A percentile compares a stretch with the other conserved stretches of the same genome.
Evolutionary conservation across 2,888 invertebrate genomes (phyloP).

Genomic region (Diploptera punctata): DNA sequence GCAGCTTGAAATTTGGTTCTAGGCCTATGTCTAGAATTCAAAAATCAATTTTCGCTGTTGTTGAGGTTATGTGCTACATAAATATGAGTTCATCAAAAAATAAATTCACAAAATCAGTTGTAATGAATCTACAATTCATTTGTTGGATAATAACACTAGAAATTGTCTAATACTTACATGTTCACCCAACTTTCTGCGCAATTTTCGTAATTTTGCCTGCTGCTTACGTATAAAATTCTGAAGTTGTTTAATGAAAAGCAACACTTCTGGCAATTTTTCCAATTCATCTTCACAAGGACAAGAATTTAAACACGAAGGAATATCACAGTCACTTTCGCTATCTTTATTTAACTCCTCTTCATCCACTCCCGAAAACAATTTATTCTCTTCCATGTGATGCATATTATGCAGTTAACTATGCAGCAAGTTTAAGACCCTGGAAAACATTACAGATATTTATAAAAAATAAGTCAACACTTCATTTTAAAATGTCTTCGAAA

Average conservation of each 20-base stretch:
- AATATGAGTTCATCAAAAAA: not conserved
- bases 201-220: slow-evolving; percentile 62
- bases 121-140: not conserved
- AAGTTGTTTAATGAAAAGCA: slow-evolving; percentile 64
- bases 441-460: too few relatives aligned
- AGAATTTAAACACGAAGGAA: slow-evolving; percentile 2
- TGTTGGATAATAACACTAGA: not conserved
- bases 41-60: not conserved
- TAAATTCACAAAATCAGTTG: not conserved
- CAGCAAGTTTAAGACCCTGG: too few relatives aligned
- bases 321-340: slow-evolving; percentile 18
- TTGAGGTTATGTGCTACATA: not conserved
- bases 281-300: slow-evolving; percentile 52
- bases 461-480: too few relatives aligned
- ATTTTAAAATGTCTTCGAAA: too few relatives aligned
- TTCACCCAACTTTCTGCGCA: slow-evolving; percentile 63
- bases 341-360: not conserved
- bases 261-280: slow-evolving; percentile 64
- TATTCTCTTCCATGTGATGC: too few relatives aligned
- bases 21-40: too few relatives aligned
- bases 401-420: too few relatives aligned
- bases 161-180: slow-evolving; percentile 55
- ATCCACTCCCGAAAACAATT: too few relatives aligned
- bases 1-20: too few relatives aligned
- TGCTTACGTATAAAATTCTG: slow-evolving; percentile 63